These are phyloP conservation scores for Temnothorax unifasciatus DNA, from an alignment of 2,888 invertebrate genomes.

Conservation along the genomic window DNA sequence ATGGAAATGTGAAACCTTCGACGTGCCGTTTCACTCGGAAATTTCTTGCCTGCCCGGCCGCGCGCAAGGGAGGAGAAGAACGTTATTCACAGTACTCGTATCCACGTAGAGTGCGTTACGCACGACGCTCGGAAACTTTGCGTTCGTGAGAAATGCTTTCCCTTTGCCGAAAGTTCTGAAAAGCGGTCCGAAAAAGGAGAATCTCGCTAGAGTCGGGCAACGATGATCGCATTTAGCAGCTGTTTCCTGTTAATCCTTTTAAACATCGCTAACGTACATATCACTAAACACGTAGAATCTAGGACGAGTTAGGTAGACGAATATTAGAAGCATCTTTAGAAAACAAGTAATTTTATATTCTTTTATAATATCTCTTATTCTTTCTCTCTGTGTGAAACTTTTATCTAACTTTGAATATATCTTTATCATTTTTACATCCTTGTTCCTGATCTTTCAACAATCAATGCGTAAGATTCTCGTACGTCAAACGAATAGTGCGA, in stretches of 20 bases:
- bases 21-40: slow-evolving; percentile 50
- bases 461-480: background rate
- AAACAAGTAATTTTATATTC: slow-evolving; percentile 13
- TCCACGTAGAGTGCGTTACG: slow-evolving; percentile 54
- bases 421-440: background rate
- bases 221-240: slow-evolving; percentile 4
- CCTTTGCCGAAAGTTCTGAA: slow-evolving; percentile 39
- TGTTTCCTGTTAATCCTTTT: background rate
- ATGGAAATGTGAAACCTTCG: slow-evolving; percentile 58
- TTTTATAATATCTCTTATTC: background rate
- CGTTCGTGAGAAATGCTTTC: slow-evolving; percentile 32
- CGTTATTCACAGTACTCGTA: slow-evolving; percentile 47
- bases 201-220: background rate
- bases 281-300: slow-evolving; percentile 2
- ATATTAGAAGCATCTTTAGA: background rate
- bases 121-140: slow-evolving; percentile 37
- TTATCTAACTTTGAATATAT: slow-evolving; percentile 15
- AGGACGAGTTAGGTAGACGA: background rate
- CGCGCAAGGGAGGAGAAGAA: slow-evolving; percentile 8
- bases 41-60: slow-evolving; percentile 34
- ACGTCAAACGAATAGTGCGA: background rate
- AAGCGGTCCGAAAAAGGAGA: slow-evolving; percentile 10
- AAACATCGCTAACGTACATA: background rate
- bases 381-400: background rate
- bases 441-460: background rate